Evolutionary conservation across 2,888 invertebrate species (phyloP).

Genomic region (Nephrotoma flavescens): DNA sequence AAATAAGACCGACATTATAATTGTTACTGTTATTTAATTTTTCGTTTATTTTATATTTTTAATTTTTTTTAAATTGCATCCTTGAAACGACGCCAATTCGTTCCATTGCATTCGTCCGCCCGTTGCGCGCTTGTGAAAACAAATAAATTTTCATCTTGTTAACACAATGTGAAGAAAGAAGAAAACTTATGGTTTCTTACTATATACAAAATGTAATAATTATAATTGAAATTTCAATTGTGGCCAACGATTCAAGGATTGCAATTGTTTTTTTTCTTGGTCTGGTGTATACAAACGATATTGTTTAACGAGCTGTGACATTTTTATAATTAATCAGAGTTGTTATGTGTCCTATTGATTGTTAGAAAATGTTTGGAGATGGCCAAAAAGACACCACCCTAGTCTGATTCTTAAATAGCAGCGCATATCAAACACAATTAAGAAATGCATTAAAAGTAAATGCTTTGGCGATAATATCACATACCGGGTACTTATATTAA

Average conservation of each 20-base stretch:
- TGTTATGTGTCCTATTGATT: background rate
- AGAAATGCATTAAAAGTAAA: background rate
- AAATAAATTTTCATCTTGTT: background rate
- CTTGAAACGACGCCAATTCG: background rate
- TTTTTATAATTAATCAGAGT: background rate
- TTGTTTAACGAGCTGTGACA: background rate
- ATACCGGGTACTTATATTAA: background rate
- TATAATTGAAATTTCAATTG: background rate
- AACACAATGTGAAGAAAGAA: background rate
- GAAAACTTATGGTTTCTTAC: background rate
- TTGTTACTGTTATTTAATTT: background rate
- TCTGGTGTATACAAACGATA: background rate
- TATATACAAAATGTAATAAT: background rate
- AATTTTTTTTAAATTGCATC: background rate
- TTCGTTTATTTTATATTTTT: background rate
- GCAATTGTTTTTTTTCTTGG: background rate
- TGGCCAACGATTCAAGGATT: background rate
- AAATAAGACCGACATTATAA: background rate
- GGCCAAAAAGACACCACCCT: background rate
- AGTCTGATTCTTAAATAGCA: background rate
- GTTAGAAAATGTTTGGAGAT: background rate
- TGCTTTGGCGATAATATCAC: background rate
- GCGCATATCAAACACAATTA: background rate
- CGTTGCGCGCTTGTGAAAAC: background rate
- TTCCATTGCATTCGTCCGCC: background rate